A percentile compares a stretch with the other conserved stretches of the same genome.
Evolutionary conservation across 1,140 invertebrate genomes (phyloP).

Genomic region (Nautilus pompilius): DNA sequence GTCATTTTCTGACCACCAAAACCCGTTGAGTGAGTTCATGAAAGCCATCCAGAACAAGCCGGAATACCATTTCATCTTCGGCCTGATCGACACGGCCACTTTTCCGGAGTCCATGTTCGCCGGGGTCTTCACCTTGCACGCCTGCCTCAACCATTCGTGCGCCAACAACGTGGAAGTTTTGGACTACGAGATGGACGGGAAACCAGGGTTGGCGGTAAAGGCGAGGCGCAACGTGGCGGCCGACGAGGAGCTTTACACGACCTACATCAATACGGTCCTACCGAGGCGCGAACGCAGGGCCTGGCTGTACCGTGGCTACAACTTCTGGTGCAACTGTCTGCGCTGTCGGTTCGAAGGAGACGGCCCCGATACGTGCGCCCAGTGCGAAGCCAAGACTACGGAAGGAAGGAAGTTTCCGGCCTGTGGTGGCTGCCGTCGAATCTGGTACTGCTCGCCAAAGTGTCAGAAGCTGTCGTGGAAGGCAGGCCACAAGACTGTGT

Average conservation of each 20-base stretch:
- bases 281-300: constrained; percentile 6
- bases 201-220: constrained; percentile 24
- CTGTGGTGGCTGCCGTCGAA: constrained; percentile 31
- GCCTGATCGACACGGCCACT: constrained; percentile 5
- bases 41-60: constrained; percentile 11
- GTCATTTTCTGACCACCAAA: constrained; percentile 27
- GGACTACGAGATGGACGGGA: constrained; percentile 16
- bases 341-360: constrained; percentile 36
- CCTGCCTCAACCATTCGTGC: constrained; percentile 39
- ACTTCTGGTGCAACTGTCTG: constrained; percentile 36
- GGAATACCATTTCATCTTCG: background rate
- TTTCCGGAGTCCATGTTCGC: constrained; percentile 31
- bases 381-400: constrained; percentile 25
- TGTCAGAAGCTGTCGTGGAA: constrained; percentile 43
- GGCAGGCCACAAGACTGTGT: constrained; percentile 40
- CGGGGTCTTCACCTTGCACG: constrained; percentile 35
- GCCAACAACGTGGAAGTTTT: constrained; percentile 30
- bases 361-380: constrained; percentile 24
- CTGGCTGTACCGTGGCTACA: constrained; percentile 23
- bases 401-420: constrained; percentile 16
- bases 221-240: constrained; percentile 19
- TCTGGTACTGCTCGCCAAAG: constrained; percentile 35
- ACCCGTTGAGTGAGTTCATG: constrained; percentile 21
- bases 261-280: constrained; percentile 15
- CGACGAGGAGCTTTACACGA: constrained; percentile 22